Evolutionary conservation across 2,888 invertebrate species (phyloP).

Genomic region (Phrixothrix hirtus): DNA sequence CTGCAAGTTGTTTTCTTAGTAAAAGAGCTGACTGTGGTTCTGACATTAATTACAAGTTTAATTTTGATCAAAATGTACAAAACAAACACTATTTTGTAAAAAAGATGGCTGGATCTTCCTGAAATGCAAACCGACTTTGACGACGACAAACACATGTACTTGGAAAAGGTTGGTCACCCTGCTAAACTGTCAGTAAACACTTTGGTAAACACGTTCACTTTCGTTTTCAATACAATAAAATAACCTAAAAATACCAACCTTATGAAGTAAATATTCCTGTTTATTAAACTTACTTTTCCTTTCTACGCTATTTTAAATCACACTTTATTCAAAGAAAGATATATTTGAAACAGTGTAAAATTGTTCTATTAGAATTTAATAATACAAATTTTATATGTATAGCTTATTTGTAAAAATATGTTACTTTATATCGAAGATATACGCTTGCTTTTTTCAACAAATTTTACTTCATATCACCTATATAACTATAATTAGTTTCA

Average conservation of each 20-base stretch:
- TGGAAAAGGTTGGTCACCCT: constrained; percentile 48
- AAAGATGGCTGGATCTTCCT: constrained; percentile 70
- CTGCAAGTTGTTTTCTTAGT: constrained; percentile 94
- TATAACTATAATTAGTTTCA: too few relatives aligned
- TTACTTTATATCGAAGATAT: too few relatives aligned
- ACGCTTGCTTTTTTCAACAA: too few relatives aligned
- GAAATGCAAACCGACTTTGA: constrained; percentile 48
- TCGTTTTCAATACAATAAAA: background rate
- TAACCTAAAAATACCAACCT: background rate
- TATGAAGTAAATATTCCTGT: too few relatives aligned
- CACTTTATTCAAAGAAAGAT: too few relatives aligned
- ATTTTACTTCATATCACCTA: too few relatives aligned
- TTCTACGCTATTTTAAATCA: too few relatives aligned
- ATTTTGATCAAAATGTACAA: constrained; percentile 75
- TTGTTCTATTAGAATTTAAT: too few relatives aligned
- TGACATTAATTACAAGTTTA: constrained; percentile 88
- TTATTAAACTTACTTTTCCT: too few relatives aligned
- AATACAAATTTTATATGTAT: too few relatives aligned
- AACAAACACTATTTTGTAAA: constrained; percentile 70
- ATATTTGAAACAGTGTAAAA: too few relatives aligned
- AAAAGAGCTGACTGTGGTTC: constrained; percentile 94
- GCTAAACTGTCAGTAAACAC: constrained; percentile 22
- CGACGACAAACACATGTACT: constrained; percentile 54
- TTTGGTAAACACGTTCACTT: background rate
- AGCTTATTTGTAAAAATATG: too few relatives aligned